Conservation (phyloP, 2,797 vertebrate species). For the Protosalanx chinensis region DNA sequence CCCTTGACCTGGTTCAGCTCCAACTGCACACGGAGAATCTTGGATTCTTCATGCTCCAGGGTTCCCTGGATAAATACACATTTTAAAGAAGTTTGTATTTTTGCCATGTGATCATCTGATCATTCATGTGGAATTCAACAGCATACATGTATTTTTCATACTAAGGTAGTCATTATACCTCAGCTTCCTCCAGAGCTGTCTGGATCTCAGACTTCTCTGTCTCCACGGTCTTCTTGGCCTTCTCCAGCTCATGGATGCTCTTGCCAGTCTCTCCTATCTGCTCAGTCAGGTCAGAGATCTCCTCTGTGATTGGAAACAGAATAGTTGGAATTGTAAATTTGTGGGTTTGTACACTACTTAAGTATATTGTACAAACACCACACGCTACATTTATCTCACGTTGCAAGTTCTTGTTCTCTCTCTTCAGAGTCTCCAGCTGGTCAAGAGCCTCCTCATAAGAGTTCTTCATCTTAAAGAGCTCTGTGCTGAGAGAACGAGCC, state of each 20-base stretch:
- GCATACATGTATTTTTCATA: too few relatives aligned
- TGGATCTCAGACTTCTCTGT: conserved; percentile 75
- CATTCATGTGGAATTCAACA: too few relatives aligned
- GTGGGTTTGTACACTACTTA: too few relatives aligned
- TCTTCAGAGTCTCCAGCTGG: conserved; percentile 74
- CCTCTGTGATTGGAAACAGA: too few relatives aligned
- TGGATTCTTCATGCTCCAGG: conserved; percentile 75
- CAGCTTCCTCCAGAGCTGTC: conserved; percentile 75
- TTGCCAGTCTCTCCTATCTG: conserved; percentile 77
- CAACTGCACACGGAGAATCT: conserved; percentile 70
- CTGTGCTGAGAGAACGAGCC: conserved; percentile 66
- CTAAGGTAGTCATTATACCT: too few relatives aligned
- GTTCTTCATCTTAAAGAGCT: conserved; percentile 73
- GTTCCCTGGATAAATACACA: conserved; percentile 68
- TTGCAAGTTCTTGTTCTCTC: conserved; percentile 78
- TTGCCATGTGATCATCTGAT: too few relatives aligned
- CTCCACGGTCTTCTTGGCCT: conserved; percentile 74
- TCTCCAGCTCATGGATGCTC: conserved; percentile 76
- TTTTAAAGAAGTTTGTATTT: too few relatives aligned
- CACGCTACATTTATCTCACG: conserved; percentile 23
- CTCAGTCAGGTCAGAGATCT: conserved; percentile 81
- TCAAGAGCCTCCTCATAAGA: conserved; percentile 75
- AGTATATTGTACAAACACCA: too few relatives aligned
- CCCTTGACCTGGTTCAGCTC: conserved; percentile 74
- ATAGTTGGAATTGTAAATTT: too few relatives aligned